phyloP scores from a whole-genome alignment of 2,888 invertebrate genomes.

The Crepidodera aurea region DNA sequence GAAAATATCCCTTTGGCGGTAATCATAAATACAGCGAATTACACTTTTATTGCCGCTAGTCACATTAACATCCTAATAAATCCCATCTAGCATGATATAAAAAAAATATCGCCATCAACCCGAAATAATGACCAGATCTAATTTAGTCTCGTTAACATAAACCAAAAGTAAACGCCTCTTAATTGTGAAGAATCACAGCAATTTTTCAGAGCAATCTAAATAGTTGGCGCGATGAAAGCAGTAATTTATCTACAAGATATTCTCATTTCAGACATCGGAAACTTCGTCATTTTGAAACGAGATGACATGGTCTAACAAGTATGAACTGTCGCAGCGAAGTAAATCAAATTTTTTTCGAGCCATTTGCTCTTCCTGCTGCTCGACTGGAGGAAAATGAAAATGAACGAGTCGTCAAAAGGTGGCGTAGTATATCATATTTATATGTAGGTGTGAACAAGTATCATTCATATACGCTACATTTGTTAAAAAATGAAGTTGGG shows the following conservation, averaged over 20 bases:
- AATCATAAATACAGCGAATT: slow-evolving; percentile 9
- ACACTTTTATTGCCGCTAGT: slow-evolving; percentile 20
- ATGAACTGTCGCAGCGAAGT: slow-evolving; percentile 35
- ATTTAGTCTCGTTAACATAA: slow-evolving; percentile 51
- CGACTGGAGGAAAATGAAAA: slow-evolving; percentile 26
- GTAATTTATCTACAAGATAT: slow-evolving; percentile 50
- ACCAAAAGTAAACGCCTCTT: slow-evolving; percentile 51
- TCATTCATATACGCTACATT: slow-evolving; percentile 30
- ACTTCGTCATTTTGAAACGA: slow-evolving; percentile 35
- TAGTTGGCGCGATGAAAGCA: slow-evolving; percentile 51
- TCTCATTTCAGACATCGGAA: slow-evolving; percentile 28
- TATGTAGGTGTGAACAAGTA: slow-evolving; percentile 29
- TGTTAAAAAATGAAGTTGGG: slow-evolving; percentile 1
- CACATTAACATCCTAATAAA: slow-evolving; percentile 33
- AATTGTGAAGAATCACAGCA: slow-evolving; percentile 57
- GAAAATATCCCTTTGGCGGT: not conserved
- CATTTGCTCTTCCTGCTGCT: slow-evolving; percentile 41
- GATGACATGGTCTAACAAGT: slow-evolving; percentile 43
- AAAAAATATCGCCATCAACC: slow-evolving; percentile 22
- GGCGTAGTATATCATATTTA: slow-evolving; percentile 27
- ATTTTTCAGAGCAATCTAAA: slow-evolving; percentile 57
- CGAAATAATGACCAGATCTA: slow-evolving; percentile 46
- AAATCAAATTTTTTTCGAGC: slow-evolving; percentile 40
- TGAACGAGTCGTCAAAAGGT: slow-evolving; percentile 33
- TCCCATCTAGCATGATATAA: slow-evolving; percentile 11